These are phyloP conservation scores for Heliconius congener DNA, from an alignment of 1,140 invertebrate species.

Conservation along the genomic window DNA sequence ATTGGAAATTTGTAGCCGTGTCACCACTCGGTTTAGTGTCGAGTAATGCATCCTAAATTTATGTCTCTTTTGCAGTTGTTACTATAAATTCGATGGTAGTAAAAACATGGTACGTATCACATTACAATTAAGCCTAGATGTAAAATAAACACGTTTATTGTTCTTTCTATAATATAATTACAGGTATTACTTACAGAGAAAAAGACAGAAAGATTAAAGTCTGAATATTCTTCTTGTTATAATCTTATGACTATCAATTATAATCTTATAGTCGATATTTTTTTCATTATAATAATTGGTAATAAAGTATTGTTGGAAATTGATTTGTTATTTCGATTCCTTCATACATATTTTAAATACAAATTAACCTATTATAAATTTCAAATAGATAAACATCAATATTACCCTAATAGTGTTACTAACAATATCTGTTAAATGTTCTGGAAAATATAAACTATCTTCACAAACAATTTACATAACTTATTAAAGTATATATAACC, in stretches of 20 bases:
- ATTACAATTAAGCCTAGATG: background rate
- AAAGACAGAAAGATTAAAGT: no score
- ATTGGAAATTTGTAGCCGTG: constrained; percentile 34
- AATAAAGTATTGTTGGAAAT: no score
- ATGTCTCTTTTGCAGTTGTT: constrained; percentile 22
- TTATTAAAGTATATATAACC: background rate
- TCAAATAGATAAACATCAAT: no score
- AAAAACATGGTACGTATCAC: background rate
- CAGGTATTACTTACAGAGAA: no score
- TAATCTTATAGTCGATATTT: no score
- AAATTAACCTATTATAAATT: no score
- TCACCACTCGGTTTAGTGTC: constrained; percentile 32
- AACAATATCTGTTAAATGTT: background rate
- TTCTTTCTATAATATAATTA: background rate
- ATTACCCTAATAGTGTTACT: no score
- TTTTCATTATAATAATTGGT: no score
- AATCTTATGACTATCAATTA: no score
- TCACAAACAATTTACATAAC: background rate
- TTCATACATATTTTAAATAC: no score
- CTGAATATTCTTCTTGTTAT: no score
- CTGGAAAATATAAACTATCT: background rate
- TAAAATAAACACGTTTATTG: background rate
- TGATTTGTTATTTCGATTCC: no score
- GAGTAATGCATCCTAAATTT: constrained; percentile 31
- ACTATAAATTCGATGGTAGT: constrained; percentile 1